These are phyloP conservation scores for Melanargia galathea DNA, from an alignment of 2,888 invertebrate species.

Conservation along the genomic window DNA sequence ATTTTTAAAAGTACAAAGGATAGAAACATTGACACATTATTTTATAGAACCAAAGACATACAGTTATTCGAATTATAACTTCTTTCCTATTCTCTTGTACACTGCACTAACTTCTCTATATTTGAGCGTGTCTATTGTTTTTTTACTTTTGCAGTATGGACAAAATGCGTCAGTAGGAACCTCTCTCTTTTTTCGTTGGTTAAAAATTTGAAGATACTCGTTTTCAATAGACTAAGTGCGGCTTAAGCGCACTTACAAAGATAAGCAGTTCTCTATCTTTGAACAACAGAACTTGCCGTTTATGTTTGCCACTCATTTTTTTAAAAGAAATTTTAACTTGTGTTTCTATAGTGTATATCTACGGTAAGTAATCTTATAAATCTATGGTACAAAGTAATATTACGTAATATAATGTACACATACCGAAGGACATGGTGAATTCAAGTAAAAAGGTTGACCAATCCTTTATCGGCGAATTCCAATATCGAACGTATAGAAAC, in stretches of 20 bases:
- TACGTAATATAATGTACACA: slow-evolving; percentile 24
- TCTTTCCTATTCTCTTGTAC: background rate
- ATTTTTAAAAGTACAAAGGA: slow-evolving; percentile 48
- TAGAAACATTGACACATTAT: background rate
- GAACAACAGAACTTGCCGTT: too few species aligned
- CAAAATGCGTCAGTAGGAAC: too few species aligned
- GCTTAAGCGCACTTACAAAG: too few species aligned
- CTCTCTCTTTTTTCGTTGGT: too few species aligned
- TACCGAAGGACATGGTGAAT: slow-evolving; percentile 43
- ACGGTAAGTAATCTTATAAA: background rate
- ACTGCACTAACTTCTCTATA: background rate
- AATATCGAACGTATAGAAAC: slow-evolving; percentile 70
- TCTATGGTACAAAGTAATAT: slow-evolving; percentile 28
- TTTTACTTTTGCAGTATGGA: too few species aligned
- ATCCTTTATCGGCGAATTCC: slow-evolving; percentile 73
- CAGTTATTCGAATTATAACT: background rate
- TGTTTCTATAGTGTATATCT: background rate
- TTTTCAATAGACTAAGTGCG: too few species aligned
- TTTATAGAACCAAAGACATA: background rate
- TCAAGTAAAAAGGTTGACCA: slow-evolving; percentile 68
- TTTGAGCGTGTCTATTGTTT: too few species aligned
- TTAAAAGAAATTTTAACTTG: too few species aligned
- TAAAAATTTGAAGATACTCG: too few species aligned
- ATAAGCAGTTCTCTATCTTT: too few species aligned
- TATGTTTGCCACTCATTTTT: too few species aligned